A percentile compares a stretch with the other conserved stretches of the same genome.
These are phyloP conservation scores for Centropus unirufus DNA, from an alignment of 2,113 vertebrate species.

Conservation along the genomic window DNA sequence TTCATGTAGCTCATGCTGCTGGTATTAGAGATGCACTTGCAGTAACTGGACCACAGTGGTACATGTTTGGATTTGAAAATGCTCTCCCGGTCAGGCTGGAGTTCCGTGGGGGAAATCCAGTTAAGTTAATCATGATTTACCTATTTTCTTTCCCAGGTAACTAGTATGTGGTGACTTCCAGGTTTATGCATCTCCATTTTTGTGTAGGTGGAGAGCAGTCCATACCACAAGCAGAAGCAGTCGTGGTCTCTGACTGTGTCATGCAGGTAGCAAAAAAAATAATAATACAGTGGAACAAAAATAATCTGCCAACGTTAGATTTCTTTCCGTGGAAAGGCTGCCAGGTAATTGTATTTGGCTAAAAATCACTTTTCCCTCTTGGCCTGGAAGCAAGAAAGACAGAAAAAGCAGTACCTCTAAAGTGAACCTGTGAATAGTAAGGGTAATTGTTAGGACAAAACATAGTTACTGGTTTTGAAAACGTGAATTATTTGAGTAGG, in stretches of 20 bases:
- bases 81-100: not conserved
- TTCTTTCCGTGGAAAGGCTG: not conserved
- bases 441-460: not conserved
- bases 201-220: not conserved
- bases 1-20: not conserved
- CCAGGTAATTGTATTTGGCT: not conserved
- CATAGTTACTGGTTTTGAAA: not conserved
- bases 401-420: not conserved
- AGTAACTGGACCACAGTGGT: not conserved
- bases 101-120: not conserved
- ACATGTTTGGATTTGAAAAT: not conserved
- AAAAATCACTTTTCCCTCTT: not conserved
- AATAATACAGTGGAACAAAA: not conserved
- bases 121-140: not conserved
- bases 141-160: not conserved
- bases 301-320: not conserved
- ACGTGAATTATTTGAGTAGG: fast-evolving
- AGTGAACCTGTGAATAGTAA: not conserved
- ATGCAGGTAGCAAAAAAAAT: not conserved
- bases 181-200: not conserved
- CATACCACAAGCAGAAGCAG: not conserved
- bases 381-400: not conserved
- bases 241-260: not conserved
- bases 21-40: not conserved
- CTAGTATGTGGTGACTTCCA: not conserved